Evolutionary conservation across 2,888 invertebrate genomes (phyloP).

Genomic region (Eustalomyia histrio): DNA sequence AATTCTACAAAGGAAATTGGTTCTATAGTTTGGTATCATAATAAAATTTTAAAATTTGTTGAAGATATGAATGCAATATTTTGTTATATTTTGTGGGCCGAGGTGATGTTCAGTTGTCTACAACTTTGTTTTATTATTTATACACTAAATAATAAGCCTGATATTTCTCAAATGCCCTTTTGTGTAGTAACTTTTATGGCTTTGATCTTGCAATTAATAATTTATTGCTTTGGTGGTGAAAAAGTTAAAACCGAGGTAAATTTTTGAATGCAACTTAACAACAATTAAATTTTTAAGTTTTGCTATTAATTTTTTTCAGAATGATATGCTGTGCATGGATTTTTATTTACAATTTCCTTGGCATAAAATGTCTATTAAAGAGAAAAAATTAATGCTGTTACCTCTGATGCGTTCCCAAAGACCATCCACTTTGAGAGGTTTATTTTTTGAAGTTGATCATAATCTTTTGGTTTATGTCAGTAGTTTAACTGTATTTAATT

Average conservation of each 20-base stretch:
- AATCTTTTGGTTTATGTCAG: slow-evolving; percentile 53
- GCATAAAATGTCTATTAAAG: slow-evolving; percentile 46
- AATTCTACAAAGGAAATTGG: slow-evolving; percentile 39
- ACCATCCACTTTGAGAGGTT: slow-evolving; percentile 34
- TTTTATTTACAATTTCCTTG: slow-evolving; percentile 61
- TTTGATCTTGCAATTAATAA: slow-evolving; percentile 57
- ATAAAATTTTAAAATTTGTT: slow-evolving; percentile 35
- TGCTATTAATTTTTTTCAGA: slow-evolving; percentile 29
- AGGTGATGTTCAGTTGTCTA: slow-evolving; percentile 52
- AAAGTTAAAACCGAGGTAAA: slow-evolving; percentile 64
- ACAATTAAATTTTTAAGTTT: neutral
- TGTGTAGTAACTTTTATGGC: slow-evolving; percentile 34
- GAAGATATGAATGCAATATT: slow-evolving; percentile 55
- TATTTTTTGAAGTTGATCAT: slow-evolving; percentile 59
- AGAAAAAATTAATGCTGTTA: slow-evolving; percentile 53
- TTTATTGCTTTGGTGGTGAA: slow-evolving; percentile 67
- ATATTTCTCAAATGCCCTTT: slow-evolving; percentile 53
- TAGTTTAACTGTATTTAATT: neutral
- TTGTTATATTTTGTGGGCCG: slow-evolving; percentile 58
- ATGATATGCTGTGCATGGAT: slow-evolving; percentile 33
- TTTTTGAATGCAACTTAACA: neutral
- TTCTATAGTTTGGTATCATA: slow-evolving; percentile 44
- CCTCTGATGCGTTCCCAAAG: slow-evolving; percentile 60
- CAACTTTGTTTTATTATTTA: slow-evolving; percentile 62
- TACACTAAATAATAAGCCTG: slow-evolving; percentile 49